Evolutionary conservation across 2,797 vertebrate genomes (phyloP), one percentile per base, ranked within the genome.

Genomic region (Ptychadena robeensis): DNA sequence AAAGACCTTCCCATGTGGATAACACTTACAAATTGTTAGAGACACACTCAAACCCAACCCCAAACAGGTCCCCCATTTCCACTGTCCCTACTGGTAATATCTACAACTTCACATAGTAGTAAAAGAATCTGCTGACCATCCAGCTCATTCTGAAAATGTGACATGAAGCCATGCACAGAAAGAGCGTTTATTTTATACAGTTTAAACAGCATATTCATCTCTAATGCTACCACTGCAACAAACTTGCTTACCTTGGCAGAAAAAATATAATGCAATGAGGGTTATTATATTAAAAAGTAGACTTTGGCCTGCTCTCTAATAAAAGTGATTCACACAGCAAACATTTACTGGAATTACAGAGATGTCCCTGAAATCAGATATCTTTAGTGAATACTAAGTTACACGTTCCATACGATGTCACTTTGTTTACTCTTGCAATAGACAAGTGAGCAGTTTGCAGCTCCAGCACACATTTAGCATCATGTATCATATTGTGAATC

Each of bases 401-500:
- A 4, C 25, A n/a, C 3, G n/a, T 10, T 59, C 25, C 2, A 2
- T 28, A 28, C 11, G 3, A 25, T 27, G 34, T 34, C 32, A 68
- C 66, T 37, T 11, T 68, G 22, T 68, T 68, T 68, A 37, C 34
- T 68, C 59, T 28, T 25, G 25, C 27, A 18, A 18, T 40, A 38
- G 66, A 37, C 32, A 66, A 66, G 64, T 66, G 31, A 34, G 64
- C n/a, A 4, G n/a, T 65, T 61, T 75, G 11, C 57, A 65, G n/a
- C 35, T 66, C 38, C 74, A 77, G 8, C 22, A 66, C 25, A 34
- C 30, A 67, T 38, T 48, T 34, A 66, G 31, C 63, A 77, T 48
- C 48, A 65, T 67, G 44, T 14, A 34, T 14, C 48, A 28, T 48
- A 32, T 73, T 34, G 30, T 57, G 44, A 73, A 57, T 73, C n/a